Evolutionary conservation across 2,888 invertebrate species (phyloP).

Genomic region (Drosophila sordidula): DNA sequence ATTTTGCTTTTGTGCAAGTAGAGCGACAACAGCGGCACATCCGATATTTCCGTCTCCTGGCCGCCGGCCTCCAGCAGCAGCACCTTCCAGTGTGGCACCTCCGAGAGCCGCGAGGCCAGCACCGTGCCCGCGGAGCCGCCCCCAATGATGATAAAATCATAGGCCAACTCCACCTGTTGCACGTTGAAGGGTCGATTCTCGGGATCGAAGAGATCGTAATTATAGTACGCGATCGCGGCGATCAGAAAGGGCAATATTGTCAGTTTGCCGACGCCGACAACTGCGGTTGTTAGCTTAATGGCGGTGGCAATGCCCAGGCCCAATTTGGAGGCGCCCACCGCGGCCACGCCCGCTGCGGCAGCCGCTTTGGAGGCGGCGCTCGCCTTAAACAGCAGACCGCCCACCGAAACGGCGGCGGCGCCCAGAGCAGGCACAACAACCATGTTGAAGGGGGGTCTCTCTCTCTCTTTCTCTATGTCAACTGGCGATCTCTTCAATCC

Average conservation of each 20-base stretch:
- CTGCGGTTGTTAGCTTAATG: slow-evolving; percentile 89
- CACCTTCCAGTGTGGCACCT: slow-evolving; percentile 91
- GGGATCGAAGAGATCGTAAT: slow-evolving; percentile 94
- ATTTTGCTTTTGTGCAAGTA: slow-evolving; percentile 95
- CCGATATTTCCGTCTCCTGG: slow-evolving; percentile 94
- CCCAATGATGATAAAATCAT: slow-evolving; percentile 93
- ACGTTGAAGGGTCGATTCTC: slow-evolving; percentile 92
- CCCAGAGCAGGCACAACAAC: slow-evolving; percentile 81
- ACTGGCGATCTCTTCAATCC: neutral
- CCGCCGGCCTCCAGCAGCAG: slow-evolving; percentile 94
- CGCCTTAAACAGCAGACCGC: slow-evolving; percentile 83
- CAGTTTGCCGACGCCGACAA: slow-evolving; percentile 90
- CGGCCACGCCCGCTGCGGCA: slow-evolving; percentile 80
- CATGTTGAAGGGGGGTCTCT: slow-evolving; percentile 49
- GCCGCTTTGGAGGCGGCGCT: slow-evolving; percentile 82
- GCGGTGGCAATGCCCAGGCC: slow-evolving; percentile 87
- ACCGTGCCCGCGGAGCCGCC: slow-evolving; percentile 94
- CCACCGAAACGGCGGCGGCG: slow-evolving; percentile 82
- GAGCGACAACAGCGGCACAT: slow-evolving; percentile 93
- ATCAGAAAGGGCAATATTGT: slow-evolving; percentile 91
- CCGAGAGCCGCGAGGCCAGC: slow-evolving; percentile 92
- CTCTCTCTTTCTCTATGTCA: neutral
- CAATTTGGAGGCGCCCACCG: slow-evolving; percentile 85
- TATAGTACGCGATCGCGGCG: slow-evolving; percentile 92
- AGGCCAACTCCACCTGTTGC: slow-evolving; percentile 88